Evolutionary conservation across 1,140 invertebrate genomes (phyloP).

Genomic region (Drosophila mayri): DNA sequence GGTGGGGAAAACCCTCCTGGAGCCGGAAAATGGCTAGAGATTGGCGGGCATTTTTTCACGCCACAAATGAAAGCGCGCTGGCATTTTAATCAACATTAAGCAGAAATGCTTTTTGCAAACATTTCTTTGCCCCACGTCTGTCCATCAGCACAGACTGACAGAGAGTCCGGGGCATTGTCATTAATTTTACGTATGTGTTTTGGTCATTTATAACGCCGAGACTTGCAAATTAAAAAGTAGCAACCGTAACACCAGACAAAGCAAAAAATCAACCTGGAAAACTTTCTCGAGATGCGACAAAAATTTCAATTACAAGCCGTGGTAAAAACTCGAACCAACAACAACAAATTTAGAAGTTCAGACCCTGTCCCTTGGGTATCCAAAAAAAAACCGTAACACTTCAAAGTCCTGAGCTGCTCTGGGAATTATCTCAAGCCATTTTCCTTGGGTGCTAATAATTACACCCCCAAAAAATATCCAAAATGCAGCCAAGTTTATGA

Average conservation of each 20-base stretch:
- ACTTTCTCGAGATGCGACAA: slow-evolving; percentile 22
- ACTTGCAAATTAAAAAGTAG: slow-evolving; percentile 75
- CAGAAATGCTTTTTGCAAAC: slow-evolving; percentile 82
- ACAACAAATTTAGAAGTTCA: too few species aligned
- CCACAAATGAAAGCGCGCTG: slow-evolving; percentile 69
- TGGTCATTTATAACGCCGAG: slow-evolving; percentile 76
- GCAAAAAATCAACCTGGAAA: slow-evolving; percentile 22
- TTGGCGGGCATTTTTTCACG: slow-evolving; percentile 76
- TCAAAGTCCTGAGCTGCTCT: slow-evolving; percentile 54
- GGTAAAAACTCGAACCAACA: slow-evolving; percentile 41
- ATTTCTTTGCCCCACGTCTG: slow-evolving; percentile 57
- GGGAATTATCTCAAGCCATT: slow-evolving; percentile 55
- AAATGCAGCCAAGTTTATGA: slow-evolving; percentile 55
- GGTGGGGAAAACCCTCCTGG: background rate
- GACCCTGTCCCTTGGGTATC: slow-evolving; percentile 20
- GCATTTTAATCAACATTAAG: slow-evolving; percentile 84
- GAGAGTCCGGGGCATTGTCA: slow-evolving; percentile 67
- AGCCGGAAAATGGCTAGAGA: slow-evolving; percentile 61
- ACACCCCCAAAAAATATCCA: slow-evolving; percentile 26
- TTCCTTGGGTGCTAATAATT: slow-evolving; percentile 70
- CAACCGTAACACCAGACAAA: slow-evolving; percentile 13
- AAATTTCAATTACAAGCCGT: slow-evolving; percentile 65
- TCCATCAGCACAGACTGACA: slow-evolving; percentile 54
- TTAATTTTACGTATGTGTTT: slow-evolving; percentile 79
- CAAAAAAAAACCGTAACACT: slow-evolving; percentile 51